These are phyloP conservation scores for Neoseiulus cucumeris DNA, from an alignment of 1,140 invertebrate species.

Conservation along the genomic window DNA sequence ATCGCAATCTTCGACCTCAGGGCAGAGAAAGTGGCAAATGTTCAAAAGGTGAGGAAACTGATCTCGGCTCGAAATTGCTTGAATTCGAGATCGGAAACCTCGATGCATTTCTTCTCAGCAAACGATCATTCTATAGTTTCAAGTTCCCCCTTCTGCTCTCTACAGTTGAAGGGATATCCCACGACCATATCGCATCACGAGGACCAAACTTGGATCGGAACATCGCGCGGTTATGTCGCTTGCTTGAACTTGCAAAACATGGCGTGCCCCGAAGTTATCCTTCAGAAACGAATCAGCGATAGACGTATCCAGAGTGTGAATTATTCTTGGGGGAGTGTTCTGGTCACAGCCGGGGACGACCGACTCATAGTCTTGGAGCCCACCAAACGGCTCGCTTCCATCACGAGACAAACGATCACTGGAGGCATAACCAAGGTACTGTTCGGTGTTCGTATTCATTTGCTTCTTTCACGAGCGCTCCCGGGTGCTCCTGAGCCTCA, in stretches of 20 bases:
- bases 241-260: not conserved
- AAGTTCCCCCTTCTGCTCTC: too few species aligned
- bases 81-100: too few species aligned
- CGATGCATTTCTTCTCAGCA: too few species aligned
- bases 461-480: too few species aligned
- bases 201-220: constrained; percentile 5
- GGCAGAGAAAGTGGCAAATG: not conserved
- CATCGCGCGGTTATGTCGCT: not conserved
- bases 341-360: not conserved
- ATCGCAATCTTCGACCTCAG: not conserved
- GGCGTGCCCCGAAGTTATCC: not conserved
- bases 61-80: not conserved
- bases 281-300: not conserved
- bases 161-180: constrained; percentile 7
- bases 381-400: not conserved
- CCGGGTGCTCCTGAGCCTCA: too few species aligned
- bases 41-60: not conserved
- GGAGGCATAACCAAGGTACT: not conserved
- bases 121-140: too few species aligned
- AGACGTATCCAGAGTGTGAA: not conserved
- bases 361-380: not conserved
- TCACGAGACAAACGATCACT: not conserved
- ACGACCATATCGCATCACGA: not conserved
- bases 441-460: too few species aligned
- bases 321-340: constrained; percentile 2